Conservation (phyloP, 2,888 invertebrate species). For the Eupithecia pulchellata region DNA sequence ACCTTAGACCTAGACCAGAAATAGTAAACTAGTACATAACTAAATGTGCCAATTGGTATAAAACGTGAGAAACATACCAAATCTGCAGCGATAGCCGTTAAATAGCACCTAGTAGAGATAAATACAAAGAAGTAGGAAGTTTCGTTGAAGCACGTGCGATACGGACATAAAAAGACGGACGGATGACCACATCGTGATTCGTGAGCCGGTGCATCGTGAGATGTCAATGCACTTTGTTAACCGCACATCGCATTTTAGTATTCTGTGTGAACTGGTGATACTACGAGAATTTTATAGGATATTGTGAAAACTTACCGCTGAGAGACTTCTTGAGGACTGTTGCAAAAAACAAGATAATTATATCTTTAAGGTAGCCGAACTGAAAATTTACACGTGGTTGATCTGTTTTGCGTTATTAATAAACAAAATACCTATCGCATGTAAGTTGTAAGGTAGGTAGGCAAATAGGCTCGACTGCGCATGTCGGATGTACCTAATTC, state of each 20-base stretch:
- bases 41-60: constrained; percentile 51
- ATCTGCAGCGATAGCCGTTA: constrained; percentile 46
- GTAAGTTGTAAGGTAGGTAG: constrained; percentile 2
- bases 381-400: not conserved
- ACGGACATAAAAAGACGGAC: constrained; percentile 46
- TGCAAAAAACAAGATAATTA: not conserved
- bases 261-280: constrained; percentile 4
- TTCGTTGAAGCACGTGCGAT: constrained; percentile 44
- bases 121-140: constrained; percentile 58
- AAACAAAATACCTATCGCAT: not conserved
- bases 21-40: constrained; percentile 18
- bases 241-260: constrained; percentile 30
- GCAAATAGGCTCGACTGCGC: constrained; percentile 48
- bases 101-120: constrained; percentile 51
- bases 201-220: constrained; percentile 37
- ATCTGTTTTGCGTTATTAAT: not conserved
- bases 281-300: constrained; percentile 2
- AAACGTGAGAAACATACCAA: constrained; percentile 42
- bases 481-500: constrained; percentile 80
- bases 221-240: constrained; percentile 46
- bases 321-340: not conserved
- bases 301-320: not conserved
- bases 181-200: constrained; percentile 39
- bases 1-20: not conserved
- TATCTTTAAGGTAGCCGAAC: not conserved